These are phyloP conservation scores for Microplitis mediator DNA, from an alignment of 1,140 invertebrate species.

Conservation along the genomic window DNA sequence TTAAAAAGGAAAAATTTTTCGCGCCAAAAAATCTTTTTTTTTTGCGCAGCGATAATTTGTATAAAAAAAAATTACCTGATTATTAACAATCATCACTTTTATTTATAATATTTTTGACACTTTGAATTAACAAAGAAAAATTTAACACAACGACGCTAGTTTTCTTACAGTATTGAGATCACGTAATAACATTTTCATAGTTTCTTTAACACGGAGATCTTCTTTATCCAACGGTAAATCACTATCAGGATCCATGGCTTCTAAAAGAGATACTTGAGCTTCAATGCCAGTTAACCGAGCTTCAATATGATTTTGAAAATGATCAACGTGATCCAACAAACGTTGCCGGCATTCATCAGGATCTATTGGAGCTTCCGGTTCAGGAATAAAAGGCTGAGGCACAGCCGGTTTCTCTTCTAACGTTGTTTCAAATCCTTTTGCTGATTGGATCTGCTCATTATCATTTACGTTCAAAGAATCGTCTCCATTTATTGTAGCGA, in stretches of 20 bases:
- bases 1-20: too few relatives aligned
- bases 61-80: too few relatives aligned
- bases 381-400: constrained; percentile 62
- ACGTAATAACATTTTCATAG: constrained; percentile 56
- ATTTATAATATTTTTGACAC: background rate
- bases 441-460: constrained; percentile 8
- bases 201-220: constrained; percentile 53
- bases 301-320: constrained; percentile 75
- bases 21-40: too few relatives aligned
- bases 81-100: too few relatives aligned
- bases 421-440: constrained; percentile 4
- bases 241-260: constrained; percentile 45
- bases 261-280: constrained; percentile 68
- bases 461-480: constrained; percentile 30
- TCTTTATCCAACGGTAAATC: constrained; percentile 42
- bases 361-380: constrained; percentile 82
- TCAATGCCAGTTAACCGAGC: constrained; percentile 76
- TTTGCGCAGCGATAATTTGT: too few relatives aligned
- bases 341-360: constrained; percentile 76
- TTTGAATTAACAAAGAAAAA: background rate
- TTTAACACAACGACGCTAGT: constrained; percentile 43
- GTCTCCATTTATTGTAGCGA: constrained; percentile 48
- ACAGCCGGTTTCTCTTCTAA: constrained; percentile 28
- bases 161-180: constrained; percentile 55
- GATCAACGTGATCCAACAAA: constrained; percentile 78